Evolutionary conservation across 1,140 invertebrate genomes (phyloP).

Genomic region (Orchestia grillus): DNA sequence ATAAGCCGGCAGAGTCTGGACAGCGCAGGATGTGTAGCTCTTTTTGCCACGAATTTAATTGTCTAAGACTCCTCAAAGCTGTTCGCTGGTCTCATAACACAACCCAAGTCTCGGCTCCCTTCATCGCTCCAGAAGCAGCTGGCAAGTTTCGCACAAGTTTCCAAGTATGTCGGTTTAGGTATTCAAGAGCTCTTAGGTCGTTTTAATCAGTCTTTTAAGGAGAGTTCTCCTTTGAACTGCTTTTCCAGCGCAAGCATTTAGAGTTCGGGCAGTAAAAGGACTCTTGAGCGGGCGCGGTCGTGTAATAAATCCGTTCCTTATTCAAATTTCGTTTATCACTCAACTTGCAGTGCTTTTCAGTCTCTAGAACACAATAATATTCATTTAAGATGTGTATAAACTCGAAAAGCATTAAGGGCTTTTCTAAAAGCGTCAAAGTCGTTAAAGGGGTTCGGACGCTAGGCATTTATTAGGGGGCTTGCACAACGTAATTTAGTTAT

Average conservation of each 20-base stretch:
- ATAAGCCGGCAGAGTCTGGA: background rate
- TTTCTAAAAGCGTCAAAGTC: background rate
- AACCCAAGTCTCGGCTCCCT: background rate
- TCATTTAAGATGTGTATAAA: background rate
- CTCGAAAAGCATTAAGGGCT: background rate
- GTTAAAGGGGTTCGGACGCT: background rate
- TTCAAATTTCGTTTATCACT: background rate
- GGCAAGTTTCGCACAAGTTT: background rate
- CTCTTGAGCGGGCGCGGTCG: background rate
- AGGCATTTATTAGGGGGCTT: background rate
- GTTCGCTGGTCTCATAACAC: background rate
- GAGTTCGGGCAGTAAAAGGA: background rate
- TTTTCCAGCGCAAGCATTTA: background rate
- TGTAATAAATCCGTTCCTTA: background rate
- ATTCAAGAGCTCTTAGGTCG: background rate
- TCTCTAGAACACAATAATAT: background rate
- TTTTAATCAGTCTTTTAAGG: slow-evolving; percentile 1
- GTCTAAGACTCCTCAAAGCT: background rate
- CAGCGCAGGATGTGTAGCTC: background rate
- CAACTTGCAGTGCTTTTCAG: background rate
- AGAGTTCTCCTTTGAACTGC: background rate
- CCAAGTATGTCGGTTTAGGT: background rate
- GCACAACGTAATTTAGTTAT: background rate
- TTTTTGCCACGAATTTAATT: background rate
- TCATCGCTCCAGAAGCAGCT: background rate